Evolutionary conservation across 1,140 invertebrate genomes (phyloP).

Genomic region (Solenopsis fugax): DNA sequence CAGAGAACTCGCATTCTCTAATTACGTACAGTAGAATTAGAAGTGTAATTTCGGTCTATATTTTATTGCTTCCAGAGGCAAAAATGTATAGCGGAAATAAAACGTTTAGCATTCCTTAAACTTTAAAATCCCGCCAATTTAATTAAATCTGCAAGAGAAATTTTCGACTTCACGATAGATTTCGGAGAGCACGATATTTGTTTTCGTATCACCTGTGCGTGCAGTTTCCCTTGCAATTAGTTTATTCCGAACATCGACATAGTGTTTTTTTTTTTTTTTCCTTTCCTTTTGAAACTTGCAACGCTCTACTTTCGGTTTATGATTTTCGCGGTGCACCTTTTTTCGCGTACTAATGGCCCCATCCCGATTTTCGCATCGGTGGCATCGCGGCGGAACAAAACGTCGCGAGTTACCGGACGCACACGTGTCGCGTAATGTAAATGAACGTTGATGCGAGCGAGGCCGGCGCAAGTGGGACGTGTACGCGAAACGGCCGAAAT

Average conservation of each 20-base stretch:
- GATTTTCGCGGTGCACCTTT: conserved; percentile 1
- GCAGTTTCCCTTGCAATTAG: neutral
- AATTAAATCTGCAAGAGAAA: conserved; percentile 37
- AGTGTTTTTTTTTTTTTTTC: neutral
- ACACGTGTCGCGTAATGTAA: conserved; percentile 46
- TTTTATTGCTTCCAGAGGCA: neutral
- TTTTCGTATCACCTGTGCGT: neutral
- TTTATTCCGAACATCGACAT: neutral
- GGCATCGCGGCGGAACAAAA: conserved; percentile 20
- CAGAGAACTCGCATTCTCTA: conserved; percentile 32
- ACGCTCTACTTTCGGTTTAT: conserved; percentile 3
- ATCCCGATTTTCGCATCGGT: conserved; percentile 22
- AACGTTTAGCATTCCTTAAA: conserved; percentile 30
- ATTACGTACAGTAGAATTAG: conserved; percentile 6
- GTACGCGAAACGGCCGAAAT: conserved; percentile 27
- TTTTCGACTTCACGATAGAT: conserved; percentile 2
- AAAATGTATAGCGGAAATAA: conserved; percentile 18
- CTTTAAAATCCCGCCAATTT: conserved; percentile 32
- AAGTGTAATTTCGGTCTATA: conserved; percentile 36
- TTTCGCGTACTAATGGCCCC: conserved; percentile 15
- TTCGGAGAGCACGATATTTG: neutral
- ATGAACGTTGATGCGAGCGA: conserved; percentile 37
- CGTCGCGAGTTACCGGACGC: neutral
- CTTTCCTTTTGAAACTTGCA: neutral
- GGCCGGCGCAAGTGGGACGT: conserved; percentile 24